Evolutionary conservation across 2,797 vertebrate species (phyloP), one percentile per base, ranked within the genome.

Genomic region (Coregonus sp.): DNA sequence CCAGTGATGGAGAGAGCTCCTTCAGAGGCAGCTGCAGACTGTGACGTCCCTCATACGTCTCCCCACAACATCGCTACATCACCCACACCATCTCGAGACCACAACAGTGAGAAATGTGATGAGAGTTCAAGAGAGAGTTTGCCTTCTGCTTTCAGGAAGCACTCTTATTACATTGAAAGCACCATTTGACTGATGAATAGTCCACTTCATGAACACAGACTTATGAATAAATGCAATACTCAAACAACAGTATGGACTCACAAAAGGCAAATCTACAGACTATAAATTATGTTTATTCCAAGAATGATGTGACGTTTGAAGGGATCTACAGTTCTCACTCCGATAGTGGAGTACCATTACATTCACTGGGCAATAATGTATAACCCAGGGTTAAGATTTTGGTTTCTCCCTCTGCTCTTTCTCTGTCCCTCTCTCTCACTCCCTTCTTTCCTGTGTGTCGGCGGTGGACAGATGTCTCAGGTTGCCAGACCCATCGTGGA

Each of bases 401-500:
- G 7, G 54, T 18, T 18, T 56, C 15, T 40, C 15, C 4, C 54
- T 56, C 15, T 59, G 54, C 15, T 5, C 5, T 59, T 59, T 59
- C 12, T 33, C 25, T 12, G 4, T 33, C 5, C 29, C 65, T 35
- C 31, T 14, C 31, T 5, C 20, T 29, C 50, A 15, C 70, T 71
- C 20, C 50, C 40, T 70, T 5, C 69, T 12, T 52, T 31, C 70
- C 47, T 51, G 40, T 29, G 69, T 70, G 70, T 71, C 50, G 14
- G 50, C 15, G 9, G 20, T 31, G 50, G 40, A 71, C 70, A 71
- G 47, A 52, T 52, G 50, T 71, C 70, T 51, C 20, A 14, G 50
- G 70, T 52, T 71, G 70, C 70, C 70, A 71, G 70, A 71, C 25
- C 70, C n/a, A 50, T 29, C 3, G 25, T 15, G 20, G 20, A 25